Conservation (phyloP, 2,797 vertebrate species). For the Gambelia wislizenii region DNA sequence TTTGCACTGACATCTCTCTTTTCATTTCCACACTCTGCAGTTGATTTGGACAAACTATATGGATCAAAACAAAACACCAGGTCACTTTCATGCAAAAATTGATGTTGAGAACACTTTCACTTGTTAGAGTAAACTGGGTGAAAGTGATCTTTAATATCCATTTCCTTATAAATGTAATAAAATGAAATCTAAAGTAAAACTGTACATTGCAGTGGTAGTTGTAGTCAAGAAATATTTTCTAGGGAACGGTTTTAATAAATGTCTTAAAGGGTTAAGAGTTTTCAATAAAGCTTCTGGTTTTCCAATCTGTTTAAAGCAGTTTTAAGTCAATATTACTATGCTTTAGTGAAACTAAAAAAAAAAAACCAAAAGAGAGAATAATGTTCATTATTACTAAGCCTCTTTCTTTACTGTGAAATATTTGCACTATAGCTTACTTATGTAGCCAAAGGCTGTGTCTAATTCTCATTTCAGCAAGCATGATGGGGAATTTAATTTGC, state of each 20-base stretch:
- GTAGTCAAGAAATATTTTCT: background rate
- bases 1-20: background rate
- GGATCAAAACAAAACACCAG: background rate
- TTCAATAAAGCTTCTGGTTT: background rate
- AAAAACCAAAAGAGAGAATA: background rate
- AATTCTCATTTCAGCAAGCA: slow-evolving; percentile 27
- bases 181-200: background rate
- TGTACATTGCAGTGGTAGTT: background rate
- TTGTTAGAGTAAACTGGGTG: background rate
- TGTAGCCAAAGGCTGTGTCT: slow-evolving; percentile 11
- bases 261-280: background rate
- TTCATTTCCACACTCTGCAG: background rate
- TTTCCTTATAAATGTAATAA: background rate
- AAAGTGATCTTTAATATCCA: background rate
- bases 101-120: background rate
- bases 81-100: background rate
- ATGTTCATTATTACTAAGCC: slow-evolving; percentile 8
- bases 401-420: slow-evolving; percentile 31
- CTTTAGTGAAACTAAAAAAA: background rate
- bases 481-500: slow-evolving; percentile 30
- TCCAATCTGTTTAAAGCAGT: slow-evolving; percentile 1
- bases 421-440: slow-evolving; percentile 35
- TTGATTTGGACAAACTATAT: background rate
- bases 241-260: background rate
- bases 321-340: slow-evolving; percentile 1